Evolutionary conservation across 2,888 invertebrate genomes (phyloP).

Genomic region (Volucella bombylans): DNA sequence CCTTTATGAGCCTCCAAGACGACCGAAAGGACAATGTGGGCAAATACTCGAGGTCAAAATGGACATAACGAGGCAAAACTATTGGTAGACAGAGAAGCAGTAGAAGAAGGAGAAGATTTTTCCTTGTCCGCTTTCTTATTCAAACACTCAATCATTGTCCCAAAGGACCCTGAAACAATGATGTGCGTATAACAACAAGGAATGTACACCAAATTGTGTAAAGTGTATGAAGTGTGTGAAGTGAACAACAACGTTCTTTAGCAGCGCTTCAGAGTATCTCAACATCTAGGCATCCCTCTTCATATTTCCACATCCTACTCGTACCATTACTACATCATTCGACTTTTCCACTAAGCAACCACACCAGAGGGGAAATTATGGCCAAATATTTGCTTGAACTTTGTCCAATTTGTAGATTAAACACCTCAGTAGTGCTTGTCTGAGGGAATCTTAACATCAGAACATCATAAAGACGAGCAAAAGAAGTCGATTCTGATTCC

Average conservation of each 20-base stretch:
- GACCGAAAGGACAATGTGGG: constrained; percentile 1
- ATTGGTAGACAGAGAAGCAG: background rate
- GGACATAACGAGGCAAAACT: constrained; percentile 48
- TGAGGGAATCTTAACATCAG: constrained; percentile 49
- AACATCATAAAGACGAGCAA: constrained; percentile 11
- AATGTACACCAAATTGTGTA: constrained; percentile 2
- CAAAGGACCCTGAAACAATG: constrained; percentile 13
- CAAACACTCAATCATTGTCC: constrained; percentile 55
- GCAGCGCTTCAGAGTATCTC: constrained; percentile 10
- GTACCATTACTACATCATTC: constrained; percentile 22
- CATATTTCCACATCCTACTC: too few species aligned
- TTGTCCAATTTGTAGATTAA: constrained; percentile 74
- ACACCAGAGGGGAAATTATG: constrained; percentile 57
- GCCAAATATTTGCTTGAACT: constrained; percentile 72
- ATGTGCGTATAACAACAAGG: constrained; percentile 22
- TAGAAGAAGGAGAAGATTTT: constrained; percentile 16
- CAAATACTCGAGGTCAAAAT: constrained; percentile 44
- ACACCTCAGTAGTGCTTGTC: constrained; percentile 65
- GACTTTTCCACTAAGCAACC: constrained; percentile 11
- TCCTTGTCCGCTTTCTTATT: constrained; percentile 17
- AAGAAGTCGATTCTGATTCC: background rate
- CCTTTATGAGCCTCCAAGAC: constrained; percentile 23
- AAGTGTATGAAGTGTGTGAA: constrained; percentile 25
- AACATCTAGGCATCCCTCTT: too few species aligned
- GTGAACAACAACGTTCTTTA: constrained; percentile 65